phyloP scores from a whole-genome alignment of 2,113 vertebrate species.

The Mobula birostris region DNA sequence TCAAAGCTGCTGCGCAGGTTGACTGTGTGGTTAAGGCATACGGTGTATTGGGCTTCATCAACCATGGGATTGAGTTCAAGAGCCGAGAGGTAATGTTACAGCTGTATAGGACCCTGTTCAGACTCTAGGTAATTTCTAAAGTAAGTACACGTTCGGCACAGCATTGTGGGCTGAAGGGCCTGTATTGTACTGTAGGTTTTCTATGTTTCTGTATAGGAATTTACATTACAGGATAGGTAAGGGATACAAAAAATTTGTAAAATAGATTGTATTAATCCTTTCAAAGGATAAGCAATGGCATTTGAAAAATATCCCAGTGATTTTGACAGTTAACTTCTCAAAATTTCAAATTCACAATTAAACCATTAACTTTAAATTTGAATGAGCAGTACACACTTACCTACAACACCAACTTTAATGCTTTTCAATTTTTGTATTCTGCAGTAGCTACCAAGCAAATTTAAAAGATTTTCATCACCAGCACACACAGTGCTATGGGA shows the following conservation, averaged over 20 bases:
- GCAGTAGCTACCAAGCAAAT: conserved; percentile 58
- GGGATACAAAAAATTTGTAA: background rate
- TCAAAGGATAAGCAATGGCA: background rate
- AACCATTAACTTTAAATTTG: background rate
- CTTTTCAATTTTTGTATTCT: conserved; percentile 44
- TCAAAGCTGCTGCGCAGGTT: too few species aligned
- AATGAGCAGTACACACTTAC: conserved; percentile 52
- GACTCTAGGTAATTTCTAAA: too few species aligned
- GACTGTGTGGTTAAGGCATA: too few species aligned
- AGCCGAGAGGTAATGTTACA: too few species aligned
- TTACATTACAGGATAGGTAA: background rate
- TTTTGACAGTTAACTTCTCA: background rate
- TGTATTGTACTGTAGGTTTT: too few species aligned
- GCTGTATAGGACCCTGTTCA: too few species aligned
- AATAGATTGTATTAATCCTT: background rate
- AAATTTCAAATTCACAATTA: background rate
- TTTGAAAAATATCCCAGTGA: background rate
- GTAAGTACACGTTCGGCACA: too few species aligned
- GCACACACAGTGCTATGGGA: conserved; percentile 54
- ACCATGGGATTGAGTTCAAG: too few species aligned
- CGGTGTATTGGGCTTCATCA: too few species aligned
- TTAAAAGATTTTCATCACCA: conserved; percentile 62
- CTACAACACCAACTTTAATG: conserved; percentile 78
- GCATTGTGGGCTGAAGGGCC: too few species aligned
- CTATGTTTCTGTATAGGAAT: background rate